phyloP scores from a whole-genome alignment of 2,113 vertebrate genomes.

The human region GRCh38 chr1:81727501-81728000 shows the following conservation, averaged over 20 bases:
- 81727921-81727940: slow-evolving; percentile 33
- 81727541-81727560: too few species aligned
- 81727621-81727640: too few species aligned
- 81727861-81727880: background rate
- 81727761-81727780: background rate
- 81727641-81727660: too few species aligned
- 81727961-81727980: background rate
- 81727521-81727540: too few species aligned
- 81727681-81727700: too few species aligned
- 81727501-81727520: too few species aligned
- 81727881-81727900: slow-evolving; percentile 12
- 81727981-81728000: slow-evolving; percentile 25
- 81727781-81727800: background rate
- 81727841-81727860: background rate
- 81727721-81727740: background rate
- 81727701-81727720: too few species aligned
- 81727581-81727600: too few species aligned
- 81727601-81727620: too few species aligned
- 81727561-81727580: too few species aligned
- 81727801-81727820: background rate
- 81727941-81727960: background rate
- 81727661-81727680: too few species aligned
- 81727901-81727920: background rate
- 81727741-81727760: background rate
- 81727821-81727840: background rate